phyloP scores from a whole-genome alignment of 2,797 vertebrate species.

The Oophaga sylvatica region DNA sequence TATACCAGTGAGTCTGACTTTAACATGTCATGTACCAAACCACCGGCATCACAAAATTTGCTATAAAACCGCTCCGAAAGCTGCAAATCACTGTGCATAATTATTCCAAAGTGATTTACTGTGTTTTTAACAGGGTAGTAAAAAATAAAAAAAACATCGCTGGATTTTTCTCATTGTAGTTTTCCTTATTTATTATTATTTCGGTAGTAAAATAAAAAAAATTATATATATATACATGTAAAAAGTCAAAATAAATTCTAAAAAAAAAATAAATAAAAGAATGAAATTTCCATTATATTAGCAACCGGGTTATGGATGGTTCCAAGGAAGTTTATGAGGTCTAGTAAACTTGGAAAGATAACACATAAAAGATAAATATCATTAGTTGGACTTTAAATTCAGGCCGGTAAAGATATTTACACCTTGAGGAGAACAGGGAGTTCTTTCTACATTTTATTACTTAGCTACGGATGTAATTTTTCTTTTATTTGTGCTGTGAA shows the following conservation, averaged over 20 bases:
- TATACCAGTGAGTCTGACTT: slow-evolving; percentile 2
- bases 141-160: background rate
- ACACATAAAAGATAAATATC: slow-evolving; percentile 48
- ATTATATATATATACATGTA: background rate
- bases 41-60: background rate
- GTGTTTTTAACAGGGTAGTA: background rate
- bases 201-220: background rate
- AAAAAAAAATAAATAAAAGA: slow-evolving; percentile 3
- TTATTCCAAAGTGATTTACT: slow-evolving; percentile 30
- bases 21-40: slow-evolving; percentile 40
- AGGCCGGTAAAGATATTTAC: slow-evolving; percentile 37
- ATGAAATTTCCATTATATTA: slow-evolving; percentile 30
- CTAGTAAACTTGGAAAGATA: slow-evolving; percentile 41
- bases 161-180: background rate
- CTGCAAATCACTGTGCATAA: slow-evolving; percentile 29
- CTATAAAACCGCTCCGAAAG: background rate
- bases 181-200: slow-evolving; percentile 22
- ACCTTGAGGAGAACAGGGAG: slow-evolving; percentile 38
- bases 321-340: slow-evolving; percentile 47
- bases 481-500: slow-evolving; percentile 44
- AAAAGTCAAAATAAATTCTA: background rate
- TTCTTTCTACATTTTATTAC: slow-evolving; percentile 43
- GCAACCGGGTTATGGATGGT: slow-evolving; percentile 25
- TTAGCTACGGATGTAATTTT: slow-evolving; percentile 46
- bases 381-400: slow-evolving; percentile 49